phyloP scores from a whole-genome alignment of 2,888 invertebrate genomes.

The Dione vanillae region DNA sequence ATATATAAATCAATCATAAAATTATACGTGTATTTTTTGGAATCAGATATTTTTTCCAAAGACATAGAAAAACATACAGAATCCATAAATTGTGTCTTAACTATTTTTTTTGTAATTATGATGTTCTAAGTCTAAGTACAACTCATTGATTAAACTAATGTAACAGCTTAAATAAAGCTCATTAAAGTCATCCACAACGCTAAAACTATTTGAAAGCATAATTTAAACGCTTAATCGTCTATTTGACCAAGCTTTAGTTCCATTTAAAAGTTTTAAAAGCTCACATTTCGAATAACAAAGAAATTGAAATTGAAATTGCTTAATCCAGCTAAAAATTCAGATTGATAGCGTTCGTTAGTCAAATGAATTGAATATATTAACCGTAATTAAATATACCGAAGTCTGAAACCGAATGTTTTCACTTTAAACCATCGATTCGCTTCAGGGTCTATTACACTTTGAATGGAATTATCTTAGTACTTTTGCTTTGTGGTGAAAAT shows the following conservation, averaged over 20 bases:
- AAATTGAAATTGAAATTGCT: slow-evolving; percentile 24
- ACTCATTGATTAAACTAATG: not conserved
- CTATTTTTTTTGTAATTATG: no score
- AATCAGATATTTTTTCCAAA: no score
- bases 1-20: no score
- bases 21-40: no score
- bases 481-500: not conserved
- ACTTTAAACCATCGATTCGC: not conserved
- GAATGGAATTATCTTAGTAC: slow-evolving; percentile 4
- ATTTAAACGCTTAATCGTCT: not conserved
- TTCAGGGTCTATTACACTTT: slow-evolving; percentile 21
- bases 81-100: no score
- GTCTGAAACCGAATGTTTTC: slow-evolving; percentile 24
- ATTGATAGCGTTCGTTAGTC: slow-evolving; percentile 30
- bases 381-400: slow-evolving; percentile 31
- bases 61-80: no score
- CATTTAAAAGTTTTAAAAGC: slow-evolving; percentile 30
- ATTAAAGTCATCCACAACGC: not conserved
- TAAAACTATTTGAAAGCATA: not conserved
- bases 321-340: slow-evolving; percentile 25
- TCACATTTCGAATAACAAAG: slow-evolving; percentile 13
- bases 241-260: slow-evolving; percentile 18
- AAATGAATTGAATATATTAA: slow-evolving; percentile 34
- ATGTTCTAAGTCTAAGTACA: no score
- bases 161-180: not conserved